A percentile compares a stretch with the other conserved stretches of the same genome.
Evolutionary conservation across 2,797 vertebrate species (phyloP).

Genomic region (Heterohyrax brucei): DNA sequence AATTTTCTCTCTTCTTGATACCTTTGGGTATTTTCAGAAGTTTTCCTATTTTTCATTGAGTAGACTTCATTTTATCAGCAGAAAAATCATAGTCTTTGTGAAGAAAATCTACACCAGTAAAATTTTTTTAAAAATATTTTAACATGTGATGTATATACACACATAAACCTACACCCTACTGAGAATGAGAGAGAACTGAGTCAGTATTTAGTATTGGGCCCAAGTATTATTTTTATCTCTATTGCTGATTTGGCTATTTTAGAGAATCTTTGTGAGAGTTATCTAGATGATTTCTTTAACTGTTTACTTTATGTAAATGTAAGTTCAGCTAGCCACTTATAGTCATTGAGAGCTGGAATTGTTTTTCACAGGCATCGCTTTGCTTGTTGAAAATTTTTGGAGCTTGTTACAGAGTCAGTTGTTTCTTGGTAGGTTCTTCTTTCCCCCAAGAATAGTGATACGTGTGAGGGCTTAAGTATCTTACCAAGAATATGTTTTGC

Average conservation of each 20-base stretch:
- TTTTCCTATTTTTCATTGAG: background rate
- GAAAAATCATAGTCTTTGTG: background rate
- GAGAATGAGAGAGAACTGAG: background rate
- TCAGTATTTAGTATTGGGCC: background rate
- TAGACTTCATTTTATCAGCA: constrained; percentile 48
- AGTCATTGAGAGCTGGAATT: background rate
- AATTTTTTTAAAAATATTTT: constrained; percentile 2
- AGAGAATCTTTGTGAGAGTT: background rate
- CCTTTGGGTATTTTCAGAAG: background rate
- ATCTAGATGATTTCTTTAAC: constrained; percentile 48
- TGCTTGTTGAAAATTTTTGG: constrained; percentile 22
- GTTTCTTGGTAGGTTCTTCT: background rate
- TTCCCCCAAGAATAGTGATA: constrained; percentile 14
- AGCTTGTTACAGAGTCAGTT: constrained; percentile 63
- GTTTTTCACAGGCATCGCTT: constrained; percentile 44
- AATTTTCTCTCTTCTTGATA: background rate
- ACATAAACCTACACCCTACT: background rate
- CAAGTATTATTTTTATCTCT: constrained; percentile 19
- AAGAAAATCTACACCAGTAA: constrained; percentile 41
- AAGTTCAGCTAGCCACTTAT: constrained; percentile 38
- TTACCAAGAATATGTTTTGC: constrained; percentile 54
- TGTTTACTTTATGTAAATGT: constrained; percentile 43
- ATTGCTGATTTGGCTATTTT: constrained; percentile 1
- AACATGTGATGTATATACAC: background rate
- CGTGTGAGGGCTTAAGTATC: background rate